Conservation (phyloP, 2,113 vertebrate species). For the Scomber scombrus region DNA sequence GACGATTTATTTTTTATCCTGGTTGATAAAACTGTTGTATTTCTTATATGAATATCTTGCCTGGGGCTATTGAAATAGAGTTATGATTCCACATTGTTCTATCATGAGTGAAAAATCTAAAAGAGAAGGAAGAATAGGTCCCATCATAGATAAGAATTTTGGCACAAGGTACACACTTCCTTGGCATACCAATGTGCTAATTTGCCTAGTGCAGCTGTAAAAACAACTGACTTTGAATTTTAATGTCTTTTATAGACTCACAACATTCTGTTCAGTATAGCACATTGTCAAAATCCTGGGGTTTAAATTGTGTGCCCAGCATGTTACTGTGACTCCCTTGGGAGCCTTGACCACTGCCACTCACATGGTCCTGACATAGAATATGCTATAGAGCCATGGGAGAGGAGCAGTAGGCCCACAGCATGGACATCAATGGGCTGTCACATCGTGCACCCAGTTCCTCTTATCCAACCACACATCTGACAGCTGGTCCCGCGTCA, state of each 20-base stretch:
- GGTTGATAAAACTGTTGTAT: too few species aligned
- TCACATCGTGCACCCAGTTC: conserved; percentile 26
- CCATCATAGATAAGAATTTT: too few species aligned
- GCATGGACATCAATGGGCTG: conserved; percentile 48
- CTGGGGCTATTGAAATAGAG: neutral
- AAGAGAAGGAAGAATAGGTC: too few species aligned
- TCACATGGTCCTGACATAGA: conserved; percentile 48
- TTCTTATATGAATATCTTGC: neutral
- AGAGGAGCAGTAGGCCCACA: conserved; percentile 20
- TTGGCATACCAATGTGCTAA: neutral
- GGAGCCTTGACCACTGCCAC: conserved; percentile 43
- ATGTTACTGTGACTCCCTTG: conserved; percentile 22
- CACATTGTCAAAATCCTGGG: conserved; percentile 8
- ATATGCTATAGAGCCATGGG: conserved; percentile 16
- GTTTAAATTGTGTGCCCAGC: conserved; percentile 41
- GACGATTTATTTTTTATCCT: too few species aligned
- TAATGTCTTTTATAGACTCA: neutral
- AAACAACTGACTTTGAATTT: conserved; percentile 7
- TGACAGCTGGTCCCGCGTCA: conserved; percentile 61
- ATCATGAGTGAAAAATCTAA: too few species aligned
- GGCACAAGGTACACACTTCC: too few species aligned
- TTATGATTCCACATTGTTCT: too few species aligned
- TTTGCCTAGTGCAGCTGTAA: neutral
- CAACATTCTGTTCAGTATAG: neutral
- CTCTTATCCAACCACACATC: conserved; percentile 59